These are phyloP conservation scores for Saccopteryx leptura DNA, from an alignment of 2,113 vertebrate species.

Conservation along the genomic window DNA sequence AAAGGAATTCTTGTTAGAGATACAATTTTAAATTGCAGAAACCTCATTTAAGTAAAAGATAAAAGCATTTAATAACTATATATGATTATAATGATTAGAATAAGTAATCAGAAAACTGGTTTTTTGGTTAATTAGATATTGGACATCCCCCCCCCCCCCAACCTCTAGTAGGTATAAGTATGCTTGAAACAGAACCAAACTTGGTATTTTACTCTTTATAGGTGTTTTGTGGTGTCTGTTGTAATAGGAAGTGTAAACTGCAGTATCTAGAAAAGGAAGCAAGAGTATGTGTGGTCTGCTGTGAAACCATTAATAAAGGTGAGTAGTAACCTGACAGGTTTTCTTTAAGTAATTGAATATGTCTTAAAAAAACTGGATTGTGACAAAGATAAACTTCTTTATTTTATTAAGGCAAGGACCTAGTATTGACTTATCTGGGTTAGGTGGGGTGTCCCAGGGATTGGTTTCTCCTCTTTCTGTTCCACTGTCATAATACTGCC, in stretches of 20 bases:
- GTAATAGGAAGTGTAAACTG: conserved; percentile 95
- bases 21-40: conserved; percentile 29
- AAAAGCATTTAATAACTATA: not conserved
- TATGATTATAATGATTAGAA: conserved; percentile 24
- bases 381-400: conserved; percentile 81
- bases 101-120: not conserved
- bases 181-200: conserved; percentile 65
- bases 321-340: conserved; percentile 83
- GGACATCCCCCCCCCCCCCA: not conserved
- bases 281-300: conserved; percentile 95
- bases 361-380: conserved; percentile 67
- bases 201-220: conserved; percentile 82
- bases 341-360: conserved; percentile 69
- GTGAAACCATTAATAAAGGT: conserved; percentile 95
- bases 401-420: conserved; percentile 80
- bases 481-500: conserved; percentile 79
- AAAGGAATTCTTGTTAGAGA: conserved; percentile 60
- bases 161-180: not conserved
- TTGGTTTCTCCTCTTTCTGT: conserved; percentile 83
- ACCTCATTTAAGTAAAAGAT: conserved; percentile 35
- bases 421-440: conserved; percentile 83
- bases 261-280: conserved; percentile 98
- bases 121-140: conserved; percentile 39
- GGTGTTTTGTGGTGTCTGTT: conserved; percentile 97
- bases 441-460: conserved; percentile 80